These are phyloP conservation scores for Siniperca knerii DNA, from an alignment of 2,113 vertebrate species.

Conservation along the genomic window DNA sequence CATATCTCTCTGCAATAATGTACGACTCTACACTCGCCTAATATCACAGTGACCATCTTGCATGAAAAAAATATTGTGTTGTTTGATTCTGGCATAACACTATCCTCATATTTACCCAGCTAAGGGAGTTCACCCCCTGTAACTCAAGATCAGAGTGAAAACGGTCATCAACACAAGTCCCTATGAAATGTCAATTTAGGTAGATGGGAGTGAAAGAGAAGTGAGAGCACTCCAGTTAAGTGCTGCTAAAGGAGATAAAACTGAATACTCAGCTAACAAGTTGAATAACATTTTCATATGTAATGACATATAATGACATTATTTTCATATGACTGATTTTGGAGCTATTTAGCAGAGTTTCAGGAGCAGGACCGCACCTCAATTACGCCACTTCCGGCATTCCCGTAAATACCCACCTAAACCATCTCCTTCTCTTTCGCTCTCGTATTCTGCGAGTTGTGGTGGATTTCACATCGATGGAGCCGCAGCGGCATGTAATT, in stretches of 20 bases:
- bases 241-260: neutral
- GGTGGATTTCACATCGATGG: slow-evolving; percentile 10
- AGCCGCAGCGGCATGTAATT: slow-evolving; percentile 36
- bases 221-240: neutral
- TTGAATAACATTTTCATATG: neutral
- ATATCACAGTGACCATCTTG: neutral
- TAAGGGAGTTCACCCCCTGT: neutral
- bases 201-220: neutral
- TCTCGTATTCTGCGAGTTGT: neutral
- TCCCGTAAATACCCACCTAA: too few relatives aligned
- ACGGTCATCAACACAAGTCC: neutral
- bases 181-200: neutral
- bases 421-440: too few relatives aligned
- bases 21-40: neutral
- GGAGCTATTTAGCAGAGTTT: too few relatives aligned
- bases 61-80: neutral
- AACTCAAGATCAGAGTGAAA: neutral
- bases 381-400: too few relatives aligned
- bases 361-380: too few relatives aligned
- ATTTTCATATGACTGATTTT: neutral
- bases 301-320: too few relatives aligned
- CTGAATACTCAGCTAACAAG: neutral
- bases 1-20: neutral
- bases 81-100: neutral
- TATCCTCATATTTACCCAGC: neutral